phyloP scores from a whole-genome alignment of 1,140 invertebrate species.

The Aphidius ervi region DNA sequence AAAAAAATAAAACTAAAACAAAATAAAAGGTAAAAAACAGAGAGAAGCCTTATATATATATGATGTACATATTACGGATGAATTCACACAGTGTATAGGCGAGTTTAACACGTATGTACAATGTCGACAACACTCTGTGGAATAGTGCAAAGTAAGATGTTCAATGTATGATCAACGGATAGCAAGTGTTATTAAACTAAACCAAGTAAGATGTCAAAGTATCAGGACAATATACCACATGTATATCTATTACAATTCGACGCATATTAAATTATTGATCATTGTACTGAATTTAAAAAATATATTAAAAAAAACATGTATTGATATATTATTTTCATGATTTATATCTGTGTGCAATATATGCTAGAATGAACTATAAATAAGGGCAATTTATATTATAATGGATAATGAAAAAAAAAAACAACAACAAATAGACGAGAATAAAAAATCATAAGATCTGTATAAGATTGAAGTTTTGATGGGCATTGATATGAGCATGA shows the following conservation, averaged over 20 bases:
- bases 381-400: too few relatives aligned
- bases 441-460: too few relatives aligned
- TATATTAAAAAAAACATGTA: too few relatives aligned
- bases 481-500: too few relatives aligned
- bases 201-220: constrained; percentile 13
- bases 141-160: constrained; percentile 4
- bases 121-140: constrained; percentile 9
- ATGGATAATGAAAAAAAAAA: too few relatives aligned
- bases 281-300: too few relatives aligned
- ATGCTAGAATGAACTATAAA: too few relatives aligned
- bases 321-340: too few relatives aligned
- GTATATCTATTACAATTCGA: constrained; percentile 1
- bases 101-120: constrained; percentile 10
- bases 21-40: constrained; percentile 2
- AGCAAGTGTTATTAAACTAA: constrained; percentile 16
- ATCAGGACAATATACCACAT: neutral
- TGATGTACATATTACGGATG: constrained; percentile 12
- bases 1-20: neutral
- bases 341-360: too few relatives aligned
- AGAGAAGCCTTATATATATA: neutral
- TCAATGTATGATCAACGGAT: constrained; percentile 14
- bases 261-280: neutral
- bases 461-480: too few relatives aligned
- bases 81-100: constrained; percentile 10
- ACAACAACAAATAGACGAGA: too few relatives aligned